Conservation (phyloP, 2,113 vertebrate species). For the Pseudorasbora parva region DNA sequence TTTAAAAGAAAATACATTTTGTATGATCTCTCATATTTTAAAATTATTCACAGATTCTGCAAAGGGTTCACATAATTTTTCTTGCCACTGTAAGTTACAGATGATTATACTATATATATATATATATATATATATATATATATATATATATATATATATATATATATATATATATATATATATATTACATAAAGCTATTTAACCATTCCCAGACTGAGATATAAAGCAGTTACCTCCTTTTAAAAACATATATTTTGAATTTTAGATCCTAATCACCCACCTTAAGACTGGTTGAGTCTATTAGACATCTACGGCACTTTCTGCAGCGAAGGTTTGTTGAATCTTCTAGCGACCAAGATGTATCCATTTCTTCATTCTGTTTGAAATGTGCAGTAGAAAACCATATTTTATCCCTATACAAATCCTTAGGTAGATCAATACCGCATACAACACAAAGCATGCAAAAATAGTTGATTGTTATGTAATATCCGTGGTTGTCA, state of each 20-base stretch:
- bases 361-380: slow-evolving; percentile 24
- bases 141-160: too few relatives aligned
- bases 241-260: background rate
- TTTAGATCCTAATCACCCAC: slow-evolving; percentile 53
- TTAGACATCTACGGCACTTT: slow-evolving; percentile 66
- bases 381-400: background rate
- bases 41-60: too few relatives aligned
- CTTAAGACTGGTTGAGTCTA: slow-evolving; percentile 58
- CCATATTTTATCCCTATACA: background rate
- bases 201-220: background rate
- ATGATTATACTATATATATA: too few relatives aligned
- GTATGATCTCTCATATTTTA: too few relatives aligned
- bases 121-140: too few relatives aligned
- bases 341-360: background rate
- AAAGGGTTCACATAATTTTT: too few relatives aligned
- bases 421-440: background rate
- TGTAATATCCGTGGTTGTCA: background rate
- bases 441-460: background rate
- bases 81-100: background rate
- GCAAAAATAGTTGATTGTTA: background rate
- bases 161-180: too few relatives aligned
- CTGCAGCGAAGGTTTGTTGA: slow-evolving; percentile 68
- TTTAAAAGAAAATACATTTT: too few relatives aligned
- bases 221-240: background rate
- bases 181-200: too few relatives aligned